phyloP scores from a whole-genome alignment of 2,888 invertebrate genomes.

The Catocala nupta region DNA sequence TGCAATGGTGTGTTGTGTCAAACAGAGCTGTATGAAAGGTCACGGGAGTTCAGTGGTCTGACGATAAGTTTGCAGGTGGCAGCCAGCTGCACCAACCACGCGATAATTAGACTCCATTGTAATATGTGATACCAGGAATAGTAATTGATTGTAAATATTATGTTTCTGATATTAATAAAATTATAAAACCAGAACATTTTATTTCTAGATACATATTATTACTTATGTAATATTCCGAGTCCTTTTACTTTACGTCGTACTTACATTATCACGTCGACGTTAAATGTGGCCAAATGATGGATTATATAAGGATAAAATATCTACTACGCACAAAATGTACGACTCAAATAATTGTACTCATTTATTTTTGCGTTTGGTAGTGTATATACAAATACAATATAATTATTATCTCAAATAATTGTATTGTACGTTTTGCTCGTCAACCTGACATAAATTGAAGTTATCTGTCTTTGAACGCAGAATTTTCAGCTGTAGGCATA shows the following conservation, averaged over 20 bases:
- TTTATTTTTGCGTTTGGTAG: not conserved
- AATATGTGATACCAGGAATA: slow-evolving; percentile 36
- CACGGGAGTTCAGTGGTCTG: slow-evolving; percentile 64
- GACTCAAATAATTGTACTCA: not conserved
- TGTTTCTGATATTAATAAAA: slow-evolving; percentile 33
- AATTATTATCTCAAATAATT: too few relatives aligned
- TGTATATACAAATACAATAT: too few relatives aligned
- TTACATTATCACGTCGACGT: not conserved
- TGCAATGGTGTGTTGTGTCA: slow-evolving; percentile 29
- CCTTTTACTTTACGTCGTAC: not conserved
- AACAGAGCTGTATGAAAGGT: slow-evolving; percentile 44
- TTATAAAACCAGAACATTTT: too few relatives aligned
- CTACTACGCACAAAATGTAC: not conserved
- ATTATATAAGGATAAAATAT: not conserved
- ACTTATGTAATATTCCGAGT: not conserved
- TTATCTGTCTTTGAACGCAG: too few relatives aligned
- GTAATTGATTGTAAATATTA: slow-evolving; percentile 35
- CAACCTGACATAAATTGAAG: too few relatives aligned
- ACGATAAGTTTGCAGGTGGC: slow-evolving; percentile 65
- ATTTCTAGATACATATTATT: too few relatives aligned
- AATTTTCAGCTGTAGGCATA: too few relatives aligned
- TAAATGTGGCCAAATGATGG: not conserved
- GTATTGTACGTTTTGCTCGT: too few relatives aligned
- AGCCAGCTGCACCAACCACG: slow-evolving; percentile 55
- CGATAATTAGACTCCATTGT: slow-evolving; percentile 49